Base-by-base conservation (phyloP, 2,113 vertebrate species). In the Heterotilapia buettikoferi region DNA sequence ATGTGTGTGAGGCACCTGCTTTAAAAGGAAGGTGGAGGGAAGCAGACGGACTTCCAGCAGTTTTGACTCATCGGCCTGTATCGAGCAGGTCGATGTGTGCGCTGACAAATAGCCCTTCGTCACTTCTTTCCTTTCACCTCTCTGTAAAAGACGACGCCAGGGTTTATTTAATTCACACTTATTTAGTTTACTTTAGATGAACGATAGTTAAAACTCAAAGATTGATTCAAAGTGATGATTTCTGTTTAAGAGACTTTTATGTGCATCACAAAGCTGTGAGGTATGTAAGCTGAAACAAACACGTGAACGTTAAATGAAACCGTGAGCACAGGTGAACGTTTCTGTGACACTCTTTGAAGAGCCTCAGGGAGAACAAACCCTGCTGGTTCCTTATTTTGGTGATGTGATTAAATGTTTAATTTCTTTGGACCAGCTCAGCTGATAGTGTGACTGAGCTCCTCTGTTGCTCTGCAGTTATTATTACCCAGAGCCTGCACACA, bases 11-110 rank as follows among this genome's bases (percentile, higher is more conserved):
- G 43, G 3, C 14, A 18, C 24, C 14, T 19, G 14, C 2, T 76
- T 19, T 18, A 7, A 76, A 50, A 76, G 6, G 0, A 7, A 0
- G 24, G 43, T 18, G 26, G 29, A 14, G 66, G 63, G 11, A 43
- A 50, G 71, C 43, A 50, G 24, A 31, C 6, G 6, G 5, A 47
- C 13, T 76, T 11, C 6, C 33, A 66, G 61, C 19, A n/a, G 68
- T 16, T 71, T 16, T 71, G 66, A 29, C 71, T 11, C 24, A 3
- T 19, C 40, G 4, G 24, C 14, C 24, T 29, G 24, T 0, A 9
- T 26, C 7, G 3, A 73, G 21, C n/a, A 0, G 21, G 26, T n/a
- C 6, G 24, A 2, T 7, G 71, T 50, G 6, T 0, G 0, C 4
- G 9, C 71, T n/a, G 43, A 78, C 24, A 7, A 24, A 45, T 19